Conservation (phyloP, 2,888 invertebrate genomes). For the Drosophila anceps region DNA sequence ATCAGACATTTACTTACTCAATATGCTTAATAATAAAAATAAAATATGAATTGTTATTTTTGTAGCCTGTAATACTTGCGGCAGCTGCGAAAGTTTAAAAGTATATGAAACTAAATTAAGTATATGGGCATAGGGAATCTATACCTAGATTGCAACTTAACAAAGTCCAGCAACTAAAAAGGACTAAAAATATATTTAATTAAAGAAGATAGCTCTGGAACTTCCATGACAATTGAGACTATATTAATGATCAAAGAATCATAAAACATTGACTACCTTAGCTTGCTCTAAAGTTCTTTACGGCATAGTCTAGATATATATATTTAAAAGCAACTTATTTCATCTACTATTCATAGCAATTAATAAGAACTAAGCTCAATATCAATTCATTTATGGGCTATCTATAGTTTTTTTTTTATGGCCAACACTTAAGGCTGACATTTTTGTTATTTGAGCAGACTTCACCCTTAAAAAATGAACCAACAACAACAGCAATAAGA, state of each 20-base stretch:
- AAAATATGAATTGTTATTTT: too few relatives aligned
- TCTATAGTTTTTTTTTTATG: not conserved
- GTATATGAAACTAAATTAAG: too few relatives aligned
- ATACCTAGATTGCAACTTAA: too few relatives aligned
- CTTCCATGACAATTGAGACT: not conserved
- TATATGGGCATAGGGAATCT: too few relatives aligned
- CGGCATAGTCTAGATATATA: not conserved
- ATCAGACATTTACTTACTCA: too few relatives aligned
- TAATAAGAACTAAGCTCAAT: not conserved
- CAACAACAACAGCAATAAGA: not conserved
- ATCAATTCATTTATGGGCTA: not conserved
- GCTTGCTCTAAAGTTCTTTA: too few relatives aligned
- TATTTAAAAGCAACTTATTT: not conserved
- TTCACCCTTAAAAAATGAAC: conserved; percentile 1
- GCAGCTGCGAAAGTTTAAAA: too few relatives aligned
- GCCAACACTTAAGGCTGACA: not conserved
- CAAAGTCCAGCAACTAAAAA: too few relatives aligned
- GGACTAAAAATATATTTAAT: too few relatives aligned
- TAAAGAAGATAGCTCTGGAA: not conserved
- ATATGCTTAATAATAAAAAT: too few relatives aligned
- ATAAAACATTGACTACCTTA: not conserved
- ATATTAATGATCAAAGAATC: not conserved
- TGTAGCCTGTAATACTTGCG: too few relatives aligned
- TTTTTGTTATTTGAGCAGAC: not conserved
- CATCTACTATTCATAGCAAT: not conserved